Evolutionary conservation across 2,113 vertebrate genomes (phyloP).

Genomic region (Zosterops borbonicus): DNA sequence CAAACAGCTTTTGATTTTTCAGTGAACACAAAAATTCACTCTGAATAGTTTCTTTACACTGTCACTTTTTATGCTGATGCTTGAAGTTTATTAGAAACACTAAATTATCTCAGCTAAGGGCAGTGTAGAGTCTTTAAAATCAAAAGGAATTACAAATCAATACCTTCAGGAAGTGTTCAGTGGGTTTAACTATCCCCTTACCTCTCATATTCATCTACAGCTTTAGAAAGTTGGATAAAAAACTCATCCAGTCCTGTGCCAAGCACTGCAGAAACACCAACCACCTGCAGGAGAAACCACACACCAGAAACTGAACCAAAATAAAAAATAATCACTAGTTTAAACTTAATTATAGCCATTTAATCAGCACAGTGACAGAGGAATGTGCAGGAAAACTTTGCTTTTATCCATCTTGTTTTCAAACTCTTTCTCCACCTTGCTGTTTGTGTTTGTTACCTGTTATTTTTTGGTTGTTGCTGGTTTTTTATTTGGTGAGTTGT

Average conservation of each 20-base stretch:
- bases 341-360: not conserved
- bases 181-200: conserved; percentile 56
- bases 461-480: not conserved
- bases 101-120: not conserved
- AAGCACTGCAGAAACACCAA: conserved; percentile 89
- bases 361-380: not conserved
- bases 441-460: not conserved
- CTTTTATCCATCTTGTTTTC: not conserved
- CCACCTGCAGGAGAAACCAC: conserved; percentile 79
- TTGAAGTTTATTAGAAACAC: not conserved
- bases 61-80: not conserved
- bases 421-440: not conserved
- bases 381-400: not conserved
- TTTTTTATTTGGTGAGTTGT: not conserved
- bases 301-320: not conserved
- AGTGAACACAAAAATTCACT: not conserved
- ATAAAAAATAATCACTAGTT: not conserved
- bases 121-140: not conserved
- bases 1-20: not conserved
- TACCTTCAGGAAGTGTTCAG: not conserved
- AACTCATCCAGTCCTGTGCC: conserved; percentile 90
- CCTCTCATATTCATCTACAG: conserved; percentile 90
- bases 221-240: conserved; percentile 85
- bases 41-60: not conserved
- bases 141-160: not conserved